Evolutionary conservation across 2,888 invertebrate species (phyloP), one percentile per base, ranked within the genome.

Genomic region (Sycophila texana): DNA sequence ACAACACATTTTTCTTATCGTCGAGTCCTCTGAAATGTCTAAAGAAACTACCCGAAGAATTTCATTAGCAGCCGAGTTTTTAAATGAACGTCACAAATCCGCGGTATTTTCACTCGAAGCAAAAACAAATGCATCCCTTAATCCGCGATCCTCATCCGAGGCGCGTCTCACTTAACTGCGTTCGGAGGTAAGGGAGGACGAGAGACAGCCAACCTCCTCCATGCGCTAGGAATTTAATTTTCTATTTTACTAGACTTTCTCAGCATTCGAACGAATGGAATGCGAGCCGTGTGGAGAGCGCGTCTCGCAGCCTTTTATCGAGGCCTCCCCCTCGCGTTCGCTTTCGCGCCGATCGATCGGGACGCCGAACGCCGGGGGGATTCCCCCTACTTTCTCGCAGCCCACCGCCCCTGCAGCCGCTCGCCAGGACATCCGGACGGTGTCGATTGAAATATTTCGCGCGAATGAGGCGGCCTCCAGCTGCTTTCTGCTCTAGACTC

Each of bases 211-310:
- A 74, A 73, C 71, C 71, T 77, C 18, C 57, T 77, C 58, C 76
- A 51, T 53, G 53, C 26, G 80, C 73, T 74, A 77, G 80, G 82
- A 84, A 84, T 84, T 84, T 83, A 83, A 83, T 84, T 83, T 84
- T 82, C 82, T 76, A 84, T 84, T 82, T 79, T 74, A 79, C 79
- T 70, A 74, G 74, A 70, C 70, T 79, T 74, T 74, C 74, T 39
- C 63, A 58, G 58, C 58, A 22, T 30, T 22, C 16, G 12, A 13
- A 47, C 66, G 26, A 55, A 14, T 20, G 79, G 79, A 74, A 79
- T 79, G 74, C 55, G 72, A 72, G 47, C 26, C 13, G 16, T n/a
- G 26, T 26, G 26, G 26, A 26, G 26, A 26, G 26, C 26, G 14
- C 7, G 13, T 39, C 2, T 10, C 4, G 16, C 39, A 10, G 30